A percentile compares a stretch with the other conserved stretches of the same genome.
Evolutionary conservation across 1,140 invertebrate genomes (phyloP).

Genomic region (Dendrolimus punctatus): DNA sequence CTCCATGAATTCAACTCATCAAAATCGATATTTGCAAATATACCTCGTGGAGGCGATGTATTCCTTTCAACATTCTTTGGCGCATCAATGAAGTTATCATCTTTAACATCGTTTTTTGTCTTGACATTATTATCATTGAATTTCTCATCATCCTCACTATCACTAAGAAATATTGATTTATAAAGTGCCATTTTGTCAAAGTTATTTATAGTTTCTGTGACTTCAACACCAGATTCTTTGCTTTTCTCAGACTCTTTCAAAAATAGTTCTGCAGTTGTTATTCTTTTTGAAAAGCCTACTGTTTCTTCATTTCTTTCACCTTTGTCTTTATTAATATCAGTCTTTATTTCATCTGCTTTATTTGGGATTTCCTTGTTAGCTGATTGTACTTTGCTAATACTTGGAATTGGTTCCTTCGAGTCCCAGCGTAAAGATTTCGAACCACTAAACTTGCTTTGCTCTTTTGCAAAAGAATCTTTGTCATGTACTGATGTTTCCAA

Average conservation of each 20-base stretch:
- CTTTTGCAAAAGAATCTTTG: constrained; percentile 71
- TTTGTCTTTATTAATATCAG: not conserved
- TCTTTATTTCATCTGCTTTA: not conserved
- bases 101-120: constrained; percentile 7
- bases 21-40: constrained; percentile 83
- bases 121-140: constrained; percentile 23
- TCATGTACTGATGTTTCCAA: constrained; percentile 74
- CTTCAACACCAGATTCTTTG: constrained; percentile 29
- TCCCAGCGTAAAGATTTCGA: constrained; percentile 39
- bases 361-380: constrained; percentile 1
- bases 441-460: constrained; percentile 57
- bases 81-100: constrained; percentile 32
- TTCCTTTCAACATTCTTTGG: constrained; percentile 72
- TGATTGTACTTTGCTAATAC: constrained; percentile 1
- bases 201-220: constrained; percentile 62
- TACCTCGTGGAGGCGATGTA: constrained; percentile 78
- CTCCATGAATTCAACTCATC: constrained; percentile 72
- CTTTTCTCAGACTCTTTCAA: constrained; percentile 59
- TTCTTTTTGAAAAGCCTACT: constrained; percentile 39
- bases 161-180: constrained; percentile 78
- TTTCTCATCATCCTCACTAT: constrained; percentile 70
- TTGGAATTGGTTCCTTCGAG: not conserved
- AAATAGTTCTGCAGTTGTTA: constrained; percentile 69
- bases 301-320: not conserved
- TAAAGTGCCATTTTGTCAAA: constrained; percentile 77